Base-by-base conservation (phyloP, 1,140 invertebrate genomes). In the Danaus plexippus region DNA sequence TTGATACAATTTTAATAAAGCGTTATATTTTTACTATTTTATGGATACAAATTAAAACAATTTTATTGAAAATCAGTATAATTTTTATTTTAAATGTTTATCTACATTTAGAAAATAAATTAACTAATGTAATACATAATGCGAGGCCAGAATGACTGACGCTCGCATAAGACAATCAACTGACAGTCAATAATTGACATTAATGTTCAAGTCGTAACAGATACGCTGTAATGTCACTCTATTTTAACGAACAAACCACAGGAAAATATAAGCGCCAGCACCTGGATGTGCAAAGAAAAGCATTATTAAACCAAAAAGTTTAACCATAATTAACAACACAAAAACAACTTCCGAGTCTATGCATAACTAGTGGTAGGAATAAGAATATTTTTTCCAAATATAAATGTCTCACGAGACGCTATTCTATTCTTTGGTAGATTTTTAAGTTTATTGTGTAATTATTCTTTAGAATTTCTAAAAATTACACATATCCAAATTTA, bases 191-290 rank as follows among this genome's bases (percentile, higher is more conserved):
- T 64, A 60, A 64, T 63, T 48, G 66, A 67, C 49, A 52, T 15
- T 3, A 54, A 59, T 54, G 63, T 66, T 53, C 53, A 54, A 47
- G 61, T 67, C 63, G 61, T 51, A 18, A 60, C n/a, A 62, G 13
- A 40, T 49, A 52, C 46, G 43, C 46, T 54, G 22, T 22, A 15
- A 58, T 18, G 57, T 88, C 82, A 91, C 88, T 93, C 90, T 75
- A 93, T 93, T 87, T 92, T 91, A 71, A 91, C 90, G 77, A 93
- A 93, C 52, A 94, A 79, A 54, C 90, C 88, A 75, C 92, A 93
- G 2, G 92, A 92, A 75, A 93, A 92, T 71, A 93, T 89, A 86
- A 93, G 90, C 32, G 91, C 92, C 71, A 94, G 87, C 54, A 94
- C 83, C 92, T 92, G 88, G 70, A 91, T 90, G 41, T 77, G 22